These are phyloP conservation scores for Polydrusus pterygomalis DNA, from an alignment of 2,888 invertebrate genomes.

Conservation along the genomic window DNA sequence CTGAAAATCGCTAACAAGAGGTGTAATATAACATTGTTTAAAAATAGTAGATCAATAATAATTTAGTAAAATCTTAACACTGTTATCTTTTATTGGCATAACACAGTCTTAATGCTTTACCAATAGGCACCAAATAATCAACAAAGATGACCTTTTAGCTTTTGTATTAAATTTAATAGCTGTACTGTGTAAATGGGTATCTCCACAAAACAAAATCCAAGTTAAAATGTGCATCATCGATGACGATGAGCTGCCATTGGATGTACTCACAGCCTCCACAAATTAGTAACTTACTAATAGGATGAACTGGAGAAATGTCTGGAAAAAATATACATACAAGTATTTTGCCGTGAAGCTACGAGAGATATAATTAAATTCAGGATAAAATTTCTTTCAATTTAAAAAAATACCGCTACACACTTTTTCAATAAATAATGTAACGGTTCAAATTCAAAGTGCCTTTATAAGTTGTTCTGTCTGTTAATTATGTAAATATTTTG, in stretches of 20 bases:
- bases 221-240: slow-evolving; percentile 56
- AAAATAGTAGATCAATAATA: no score
- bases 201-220: slow-evolving; percentile 34
- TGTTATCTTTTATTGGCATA: no score
- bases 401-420: no score
- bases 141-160: slow-evolving; percentile 32
- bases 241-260: slow-evolving; percentile 57
- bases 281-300: slow-evolving; percentile 9
- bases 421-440: no score
- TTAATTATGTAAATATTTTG: no score
- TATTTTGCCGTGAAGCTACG: background rate
- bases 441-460: no score
- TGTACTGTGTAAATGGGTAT: slow-evolving; percentile 41
- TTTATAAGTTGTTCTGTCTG: no score
- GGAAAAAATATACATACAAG: background rate
- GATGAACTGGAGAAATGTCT: slow-evolving; percentile 1
- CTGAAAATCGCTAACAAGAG: background rate
- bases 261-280: slow-evolving; percentile 55
- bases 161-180: slow-evolving; percentile 33
- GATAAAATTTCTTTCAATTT: no score
- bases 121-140: slow-evolving; percentile 28
- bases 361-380: no score
- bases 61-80: no score
- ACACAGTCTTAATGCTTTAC: no score
- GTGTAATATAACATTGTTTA: no score